phyloP scores from a whole-genome alignment of 2,888 invertebrate species.

The Watsonalla cultraria region DNA sequence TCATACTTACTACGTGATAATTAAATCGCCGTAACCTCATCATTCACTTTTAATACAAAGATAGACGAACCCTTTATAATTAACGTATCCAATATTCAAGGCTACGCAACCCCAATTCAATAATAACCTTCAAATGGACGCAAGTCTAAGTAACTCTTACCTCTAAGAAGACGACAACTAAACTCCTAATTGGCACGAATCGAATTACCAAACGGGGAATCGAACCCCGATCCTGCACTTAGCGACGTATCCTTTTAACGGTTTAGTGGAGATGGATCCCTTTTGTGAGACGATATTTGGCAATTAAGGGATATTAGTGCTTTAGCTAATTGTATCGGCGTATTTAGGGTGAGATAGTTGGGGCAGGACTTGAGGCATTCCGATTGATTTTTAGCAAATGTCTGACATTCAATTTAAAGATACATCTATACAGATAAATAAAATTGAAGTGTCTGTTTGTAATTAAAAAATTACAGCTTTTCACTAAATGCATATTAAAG shows the following conservation, averaged over 20 bases:
- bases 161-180: conserved; percentile 60
- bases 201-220: conserved; percentile 74
- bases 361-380: not conserved
- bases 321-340: conserved; percentile 22
- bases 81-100: conserved; percentile 5
- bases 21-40: too few species aligned
- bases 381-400: not conserved
- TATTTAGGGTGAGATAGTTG: conserved; percentile 5
- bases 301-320: conserved; percentile 65
- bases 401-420: too few species aligned
- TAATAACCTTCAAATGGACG: conserved; percentile 29
- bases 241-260: conserved; percentile 74
- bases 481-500: too few species aligned
- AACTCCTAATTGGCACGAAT: conserved; percentile 74
- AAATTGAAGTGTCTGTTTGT: too few species aligned
- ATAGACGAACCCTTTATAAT: not conserved
- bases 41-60: not conserved
- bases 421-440: too few species aligned
- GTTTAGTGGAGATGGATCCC: conserved; percentile 73
- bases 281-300: conserved; percentile 66
- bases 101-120: conserved; percentile 4
- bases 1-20: too few species aligned
- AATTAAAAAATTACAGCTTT: too few species aligned
- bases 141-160: conserved; percentile 42
- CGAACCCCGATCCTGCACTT: conserved; percentile 75